Base-by-base conservation (phyloP, 2,113 vertebrate genomes). In the Tauraco erythrolophus region DNA sequence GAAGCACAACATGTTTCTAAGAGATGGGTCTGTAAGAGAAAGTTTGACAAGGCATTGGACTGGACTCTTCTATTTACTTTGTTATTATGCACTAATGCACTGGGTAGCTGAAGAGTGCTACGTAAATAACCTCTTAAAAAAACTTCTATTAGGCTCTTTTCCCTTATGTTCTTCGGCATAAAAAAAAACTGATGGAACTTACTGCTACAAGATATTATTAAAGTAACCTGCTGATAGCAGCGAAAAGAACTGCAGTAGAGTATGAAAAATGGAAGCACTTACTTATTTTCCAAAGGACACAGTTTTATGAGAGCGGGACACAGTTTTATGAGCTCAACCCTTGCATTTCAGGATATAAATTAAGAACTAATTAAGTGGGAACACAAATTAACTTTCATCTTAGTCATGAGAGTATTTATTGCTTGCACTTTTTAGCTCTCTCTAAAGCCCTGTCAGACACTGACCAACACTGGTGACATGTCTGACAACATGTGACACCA, bases 301-400 rank as follows among this genome's bases (percentile, higher is more conserved):
- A 43, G 76, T 75, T 89, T 90, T 84, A 75, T 86, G 80, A 68
- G 56, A 71, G 41, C 41, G 81, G 31, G 51, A 81, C 14, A 21
- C 17, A 43, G 76, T 75, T 89, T 90, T 84, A 75, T 86, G 80
- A 68, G 30, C 51, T 91, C 80, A 89, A 66, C 58, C 16, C 54
- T 96, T 91, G 60, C 80, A 60, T 56, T 92, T 96, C 72, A 84
- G 46, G 68, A 68, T 51, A 92, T 81, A 97, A 97, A 94, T 94
- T 92, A 91, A 81, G 68, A 95, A 58, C 64, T 88, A 90, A 96
- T 94, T 89, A 95, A 92, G 61, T 79, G 27, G 71, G 66, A 92
- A 71, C 61, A 93, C 43, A 91, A 89, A 95, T 76, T 86, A 96
- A 87, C 85, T 92, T 94, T 81, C 64, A n/a, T 78, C 51, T 41